Evolutionary conservation across 2,888 invertebrate species (phyloP), one percentile per base, ranked within the genome.

Genomic region (Xanthia icteritia): DNA sequence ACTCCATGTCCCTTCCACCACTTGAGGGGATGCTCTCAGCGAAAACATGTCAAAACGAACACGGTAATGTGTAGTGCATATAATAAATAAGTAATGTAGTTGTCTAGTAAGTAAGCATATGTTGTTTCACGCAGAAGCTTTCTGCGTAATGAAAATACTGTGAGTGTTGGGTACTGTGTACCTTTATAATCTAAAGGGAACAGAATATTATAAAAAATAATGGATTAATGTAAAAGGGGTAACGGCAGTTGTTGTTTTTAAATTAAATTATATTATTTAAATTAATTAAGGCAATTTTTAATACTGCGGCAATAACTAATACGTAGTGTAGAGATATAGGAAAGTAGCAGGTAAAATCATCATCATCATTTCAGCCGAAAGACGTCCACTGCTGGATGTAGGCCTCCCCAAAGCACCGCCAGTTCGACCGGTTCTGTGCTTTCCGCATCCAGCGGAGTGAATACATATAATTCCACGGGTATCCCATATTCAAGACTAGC

Each of bases 31-130:
- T 27, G 51, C 68, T 67, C 67, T 63, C 51, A 61, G 63, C 70
- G 73, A 69, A 72, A 84, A 79, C 64, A 83, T 84, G 84, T 69
- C 72, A 72, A 72, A 83, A 65, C 42, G 68, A 51, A 68, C 51
- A 71, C 64, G 11, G 68, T 58, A 45, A 48, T 63, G 27, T 71
- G 20, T 70, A 83, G n/a, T 79, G 69, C 69, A 73, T 31, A 45
- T 42, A 58, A 58, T 76, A 64, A 72, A 77, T 81, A 77, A 63
- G 36, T 77, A 77, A 71, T 63, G 36, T 71, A 71, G 54, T 71
- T 71, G 42, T 71, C 42, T 79, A 71, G 36, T 74, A 58, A 20
- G 80, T 64, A 58, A 72, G 31, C 48, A 58, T 64, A 77, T n/a
- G 5, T 11, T 72, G 60, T 65, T 31, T 5, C 6, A 31, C 15